Percentiles rank a stretch among this genome's conserved stretches.
These are phyloP conservation scores for Syrrhaptes paradoxus DNA, from an alignment of 2,113 vertebrate genomes.

Conservation along the genomic window DNA sequence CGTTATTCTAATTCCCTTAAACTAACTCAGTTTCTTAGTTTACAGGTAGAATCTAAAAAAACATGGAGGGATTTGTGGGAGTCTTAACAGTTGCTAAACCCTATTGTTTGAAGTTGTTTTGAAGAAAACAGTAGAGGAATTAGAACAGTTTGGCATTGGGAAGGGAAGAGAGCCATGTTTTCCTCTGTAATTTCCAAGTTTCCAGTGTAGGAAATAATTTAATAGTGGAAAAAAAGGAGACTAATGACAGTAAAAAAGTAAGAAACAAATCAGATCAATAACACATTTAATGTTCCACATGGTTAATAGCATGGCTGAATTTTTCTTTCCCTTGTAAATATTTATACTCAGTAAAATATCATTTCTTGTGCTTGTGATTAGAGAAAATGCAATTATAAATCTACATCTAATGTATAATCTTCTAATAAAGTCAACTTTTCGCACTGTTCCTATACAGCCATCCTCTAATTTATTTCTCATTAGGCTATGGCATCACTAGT, in stretches of 20 bases:
- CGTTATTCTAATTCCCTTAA: neutral
- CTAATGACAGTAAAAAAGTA: neutral
- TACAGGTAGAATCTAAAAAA: neutral
- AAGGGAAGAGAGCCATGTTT: neutral
- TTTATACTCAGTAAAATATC: neutral
- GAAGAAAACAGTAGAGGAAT: neutral
- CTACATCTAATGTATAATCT: constrained; percentile 31
- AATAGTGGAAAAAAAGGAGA: neutral
- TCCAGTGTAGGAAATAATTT: neutral
- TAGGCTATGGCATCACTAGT: neutral
- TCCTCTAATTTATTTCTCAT: constrained; percentile 52
- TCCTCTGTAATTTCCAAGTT: neutral
- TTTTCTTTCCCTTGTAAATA: neutral
- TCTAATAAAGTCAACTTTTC: constrained; percentile 29
- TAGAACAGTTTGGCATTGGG: neutral
- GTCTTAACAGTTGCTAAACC: neutral
- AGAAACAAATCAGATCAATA: neutral
- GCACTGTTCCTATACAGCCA: neutral
- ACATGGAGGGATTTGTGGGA: neutral
- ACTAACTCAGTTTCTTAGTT: neutral
- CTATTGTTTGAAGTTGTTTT: neutral
- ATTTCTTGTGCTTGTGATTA: constrained; percentile 21
- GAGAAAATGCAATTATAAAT: constrained; percentile 43
- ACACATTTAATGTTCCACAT: neutral
- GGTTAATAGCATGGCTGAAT: neutral